Conservation (phyloP, 2,888 invertebrate genomes). For the Quadroppia sp. region DNA sequence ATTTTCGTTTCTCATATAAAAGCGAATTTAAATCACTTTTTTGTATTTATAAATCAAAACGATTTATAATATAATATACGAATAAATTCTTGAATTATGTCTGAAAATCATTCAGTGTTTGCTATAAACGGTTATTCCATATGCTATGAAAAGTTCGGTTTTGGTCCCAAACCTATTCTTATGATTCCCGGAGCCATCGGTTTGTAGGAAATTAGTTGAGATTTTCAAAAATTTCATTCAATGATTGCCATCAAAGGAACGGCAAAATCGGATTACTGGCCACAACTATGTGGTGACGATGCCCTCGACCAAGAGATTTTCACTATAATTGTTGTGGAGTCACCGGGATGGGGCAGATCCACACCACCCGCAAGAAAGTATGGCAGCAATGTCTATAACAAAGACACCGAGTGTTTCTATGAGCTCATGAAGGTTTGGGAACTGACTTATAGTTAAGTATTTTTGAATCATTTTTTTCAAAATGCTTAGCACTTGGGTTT, state of each 20-base stretch:
- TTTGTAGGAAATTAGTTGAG: not conserved
- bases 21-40: too few species aligned
- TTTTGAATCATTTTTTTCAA: not conserved
- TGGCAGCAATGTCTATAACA: not conserved
- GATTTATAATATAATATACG: too few species aligned
- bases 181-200: slow-evolving; percentile 68
- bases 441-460: not conserved
- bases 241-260: too few species aligned
- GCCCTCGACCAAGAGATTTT: slow-evolving; percentile 27
- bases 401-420: slow-evolving; percentile 12
- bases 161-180: slow-evolving; percentile 61
- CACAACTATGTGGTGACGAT: not conserved
- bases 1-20: too few species aligned
- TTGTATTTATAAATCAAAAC: too few species aligned
- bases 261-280: not conserved
- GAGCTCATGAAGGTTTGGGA: not conserved
- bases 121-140: slow-evolving; percentile 61
- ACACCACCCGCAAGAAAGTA: slow-evolving; percentile 15
- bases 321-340: slow-evolving; percentile 22
- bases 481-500: slow-evolving; percentile 13
- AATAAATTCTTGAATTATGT: not conserved
- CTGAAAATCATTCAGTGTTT: slow-evolving; percentile 51
- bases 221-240: too few species aligned
- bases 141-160: slow-evolving; percentile 63
- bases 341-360: slow-evolving; percentile 39